Conservation (phyloP, 1,140 invertebrate species). For the Ridgeia piscesae region DNA sequence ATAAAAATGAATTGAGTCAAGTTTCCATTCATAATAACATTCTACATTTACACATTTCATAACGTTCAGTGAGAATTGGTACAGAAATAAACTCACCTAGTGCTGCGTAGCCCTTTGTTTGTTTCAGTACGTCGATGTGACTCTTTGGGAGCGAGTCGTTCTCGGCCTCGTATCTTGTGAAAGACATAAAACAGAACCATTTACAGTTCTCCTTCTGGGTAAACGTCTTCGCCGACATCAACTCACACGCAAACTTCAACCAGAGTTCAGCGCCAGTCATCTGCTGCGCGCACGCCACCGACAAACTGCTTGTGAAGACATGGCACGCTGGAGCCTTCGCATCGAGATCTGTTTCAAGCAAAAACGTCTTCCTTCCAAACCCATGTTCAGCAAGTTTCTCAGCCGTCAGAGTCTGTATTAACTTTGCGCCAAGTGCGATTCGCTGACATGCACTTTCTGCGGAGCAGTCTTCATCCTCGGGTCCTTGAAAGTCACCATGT, state of each 20-base stretch:
- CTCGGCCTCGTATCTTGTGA: constrained; percentile 69
- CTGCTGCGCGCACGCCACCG: constrained; percentile 69
- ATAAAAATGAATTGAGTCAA: too few relatives aligned
- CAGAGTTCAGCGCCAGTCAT: constrained; percentile 81
- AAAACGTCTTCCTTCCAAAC: constrained; percentile 78
- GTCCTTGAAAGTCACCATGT: constrained; percentile 75
- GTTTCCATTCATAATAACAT: neutral
- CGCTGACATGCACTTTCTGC: constrained; percentile 74
- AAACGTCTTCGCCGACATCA: constrained; percentile 68
- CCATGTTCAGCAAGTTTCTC: constrained; percentile 84
- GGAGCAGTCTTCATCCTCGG: constrained; percentile 68
- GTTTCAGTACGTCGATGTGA: constrained; percentile 72
- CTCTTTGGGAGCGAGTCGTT: constrained; percentile 57
- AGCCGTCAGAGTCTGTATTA: constrained; percentile 83
- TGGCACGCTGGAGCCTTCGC: constrained; percentile 61
- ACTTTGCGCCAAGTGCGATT: constrained; percentile 75
- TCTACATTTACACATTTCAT: neutral
- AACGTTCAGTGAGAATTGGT: neutral
- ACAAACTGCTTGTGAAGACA: constrained; percentile 70
- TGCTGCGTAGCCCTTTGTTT: constrained; percentile 81
- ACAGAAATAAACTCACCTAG: constrained; percentile 67
- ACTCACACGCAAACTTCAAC: constrained; percentile 76
- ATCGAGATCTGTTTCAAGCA: constrained; percentile 62
- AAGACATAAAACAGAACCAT: constrained; percentile 85
- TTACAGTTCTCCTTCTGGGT: constrained; percentile 70